These are phyloP conservation scores for Mesaphorura yosii DNA, from an alignment of 1,140 invertebrate genomes.

Conservation along the genomic window DNA sequence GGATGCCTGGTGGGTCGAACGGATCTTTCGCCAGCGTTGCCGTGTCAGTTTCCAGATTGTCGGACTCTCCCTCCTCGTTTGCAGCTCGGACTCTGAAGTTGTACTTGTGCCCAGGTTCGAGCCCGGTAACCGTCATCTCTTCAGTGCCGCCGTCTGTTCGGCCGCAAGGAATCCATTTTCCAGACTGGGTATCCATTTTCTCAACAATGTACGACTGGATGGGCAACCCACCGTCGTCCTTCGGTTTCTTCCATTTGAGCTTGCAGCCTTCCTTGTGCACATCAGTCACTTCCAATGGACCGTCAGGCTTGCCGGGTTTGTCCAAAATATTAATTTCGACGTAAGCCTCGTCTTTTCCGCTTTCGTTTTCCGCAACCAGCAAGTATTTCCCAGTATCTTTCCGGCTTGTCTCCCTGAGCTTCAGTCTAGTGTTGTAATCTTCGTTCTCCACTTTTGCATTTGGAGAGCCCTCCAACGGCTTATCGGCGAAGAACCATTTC, in stretches of 20 bases:
- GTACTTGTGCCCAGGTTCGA: conserved; percentile 85
- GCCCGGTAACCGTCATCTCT: conserved; percentile 70
- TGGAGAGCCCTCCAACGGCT: conserved; percentile 49
- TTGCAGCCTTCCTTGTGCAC: conserved; percentile 91
- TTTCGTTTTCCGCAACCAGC: conserved; percentile 79
- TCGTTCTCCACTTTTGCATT: conserved; percentile 73
- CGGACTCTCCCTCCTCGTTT: conserved; percentile 91
- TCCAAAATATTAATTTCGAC: conserved; percentile 90
- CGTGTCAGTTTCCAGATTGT: conserved; percentile 76
- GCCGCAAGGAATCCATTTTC: conserved; percentile 73
- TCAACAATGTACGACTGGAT: conserved; percentile 81
- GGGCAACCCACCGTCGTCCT: conserved; percentile 72
- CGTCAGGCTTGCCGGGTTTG: conserved; percentile 86
- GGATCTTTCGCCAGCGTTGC: conserved; percentile 90
- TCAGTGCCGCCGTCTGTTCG: conserved; percentile 76
- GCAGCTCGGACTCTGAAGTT: conserved; percentile 89
- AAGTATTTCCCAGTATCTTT: conserved; percentile 82
- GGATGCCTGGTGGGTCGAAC: conserved; percentile 50
- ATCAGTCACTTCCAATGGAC: conserved; percentile 80
- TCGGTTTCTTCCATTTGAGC: conserved; percentile 83
- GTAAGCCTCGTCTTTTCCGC: conserved; percentile 83
- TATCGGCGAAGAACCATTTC: conserved; percentile 70
- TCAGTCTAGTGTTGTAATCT: conserved; percentile 82
- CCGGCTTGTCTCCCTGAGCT: conserved; percentile 63
- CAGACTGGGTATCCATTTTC: conserved; percentile 77